Evolutionary conservation across 2,888 invertebrate species (phyloP), one percentile per base, ranked within the genome.

Genomic region (Tubulanus polymorphus): DNA sequence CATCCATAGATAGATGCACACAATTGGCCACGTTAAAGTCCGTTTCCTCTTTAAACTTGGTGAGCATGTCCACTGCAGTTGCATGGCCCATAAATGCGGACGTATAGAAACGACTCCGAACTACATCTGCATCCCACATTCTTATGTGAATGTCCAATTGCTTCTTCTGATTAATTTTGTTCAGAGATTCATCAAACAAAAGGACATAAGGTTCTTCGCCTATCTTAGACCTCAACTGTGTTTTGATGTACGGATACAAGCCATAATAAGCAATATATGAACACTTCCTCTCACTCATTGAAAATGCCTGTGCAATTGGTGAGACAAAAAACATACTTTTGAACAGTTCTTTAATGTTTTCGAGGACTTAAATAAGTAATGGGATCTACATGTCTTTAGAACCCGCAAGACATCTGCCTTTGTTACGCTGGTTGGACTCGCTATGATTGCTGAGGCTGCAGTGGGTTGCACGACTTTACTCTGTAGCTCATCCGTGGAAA

Each of bases 231-330:
- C 18, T 5, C 27, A 49, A 32, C 29, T 27, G 27, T 23, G 15
- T 20, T 20, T 10, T 29, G 26, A 49, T 20, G 29, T 30, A 49
- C 2, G 49, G 2, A 18, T 25, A 55, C n/a, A 55, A 12, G 15
- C 45, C 48, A 56, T 29, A 55, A 23, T 20, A 28, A 8, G 35
- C 45, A 1, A 55, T 29, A 26, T 55, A 55, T 1, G 55, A 23
- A n/a, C 26, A 25, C 48, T 57, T 55, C 5, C n/a, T 46, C 12
- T 54, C 37, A 12, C 55, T 41, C 18, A 32, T 27, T 25, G 2
- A 28, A 32, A 55, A 48, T 28, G 37, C 45, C 15, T 23, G 12
- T 1, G 56, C 56, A 15, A 58, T 56, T 3, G 35, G n/a, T n/a
- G n/a, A n/a, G n/a, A n/a, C n/a, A n/a, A n/a, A n/a, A n/a, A n/a